phyloP scores from a whole-genome alignment of 2,113 vertebrate genomes.

The Lichenostomus cassidix region DNA sequence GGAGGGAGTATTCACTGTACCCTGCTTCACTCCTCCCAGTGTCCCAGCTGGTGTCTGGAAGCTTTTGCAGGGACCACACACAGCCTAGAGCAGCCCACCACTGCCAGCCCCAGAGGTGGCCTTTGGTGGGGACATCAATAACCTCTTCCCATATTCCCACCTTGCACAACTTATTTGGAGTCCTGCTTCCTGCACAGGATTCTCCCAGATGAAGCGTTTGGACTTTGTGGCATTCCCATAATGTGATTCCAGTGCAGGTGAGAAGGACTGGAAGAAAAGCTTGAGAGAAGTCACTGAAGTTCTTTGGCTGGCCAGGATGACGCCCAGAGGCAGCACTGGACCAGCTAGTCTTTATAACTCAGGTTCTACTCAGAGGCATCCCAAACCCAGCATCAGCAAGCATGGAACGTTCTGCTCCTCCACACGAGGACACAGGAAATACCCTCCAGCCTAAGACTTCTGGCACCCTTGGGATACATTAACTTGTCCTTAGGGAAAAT shows the following conservation, averaged over 20 bases:
- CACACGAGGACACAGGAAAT: background rate
- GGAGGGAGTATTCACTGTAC: constrained; percentile 29
- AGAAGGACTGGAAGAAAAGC: background rate
- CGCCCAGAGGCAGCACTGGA: background rate
- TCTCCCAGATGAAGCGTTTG: rapidly evolving
- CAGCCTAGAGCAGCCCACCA: background rate
- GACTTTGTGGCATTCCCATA: background rate
- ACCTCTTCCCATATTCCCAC: background rate
- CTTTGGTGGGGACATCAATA: background rate
- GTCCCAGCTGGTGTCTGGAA: background rate
- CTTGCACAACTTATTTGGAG: background rate
- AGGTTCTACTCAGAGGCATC: background rate
- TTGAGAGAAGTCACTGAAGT: background rate
- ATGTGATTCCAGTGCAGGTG: background rate
- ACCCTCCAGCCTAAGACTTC: background rate
- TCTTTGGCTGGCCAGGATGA: background rate
- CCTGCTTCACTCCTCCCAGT: background rate
- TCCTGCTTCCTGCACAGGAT: rapidly evolving
- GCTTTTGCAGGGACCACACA: constrained; percentile 52
- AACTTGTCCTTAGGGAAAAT: background rate
- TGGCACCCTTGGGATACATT: rapidly evolving
- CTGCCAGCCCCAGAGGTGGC: background rate
- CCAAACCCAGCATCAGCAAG: background rate
- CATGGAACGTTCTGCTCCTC: rapidly evolving
- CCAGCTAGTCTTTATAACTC: background rate